These are phyloP conservation scores for Drosophila siamana DNA, from an alignment of 2,888 invertebrate species.

Conservation along the genomic window DNA sequence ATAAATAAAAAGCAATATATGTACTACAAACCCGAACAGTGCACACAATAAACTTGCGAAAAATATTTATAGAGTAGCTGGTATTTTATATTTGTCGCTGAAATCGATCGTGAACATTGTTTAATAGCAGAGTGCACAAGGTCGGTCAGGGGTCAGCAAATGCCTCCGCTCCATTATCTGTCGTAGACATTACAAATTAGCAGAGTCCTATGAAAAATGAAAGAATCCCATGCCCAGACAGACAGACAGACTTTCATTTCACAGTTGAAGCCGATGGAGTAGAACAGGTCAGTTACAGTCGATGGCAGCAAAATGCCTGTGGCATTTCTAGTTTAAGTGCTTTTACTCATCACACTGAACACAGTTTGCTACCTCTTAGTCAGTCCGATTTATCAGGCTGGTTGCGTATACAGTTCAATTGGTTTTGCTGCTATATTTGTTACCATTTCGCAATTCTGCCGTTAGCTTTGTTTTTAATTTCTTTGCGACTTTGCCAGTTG, in stretches of 20 bases:
- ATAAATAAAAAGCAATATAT: slow-evolving; percentile 21
- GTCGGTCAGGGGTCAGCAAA: background rate
- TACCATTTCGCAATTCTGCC: slow-evolving; percentile 20
- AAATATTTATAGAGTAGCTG: background rate
- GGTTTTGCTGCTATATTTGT: slow-evolving; percentile 8
- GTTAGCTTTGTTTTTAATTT: slow-evolving; percentile 69
- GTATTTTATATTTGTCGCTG: background rate
- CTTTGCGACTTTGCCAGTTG: slow-evolving; percentile 49
- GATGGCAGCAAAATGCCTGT: slow-evolving; percentile 8
- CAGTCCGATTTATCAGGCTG: slow-evolving; percentile 10
- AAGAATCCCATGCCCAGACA: no score
- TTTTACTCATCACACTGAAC: background rate
- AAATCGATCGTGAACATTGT: background rate
- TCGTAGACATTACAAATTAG: background rate
- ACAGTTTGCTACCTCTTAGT: background rate
- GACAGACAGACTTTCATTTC: slow-evolving; percentile 5
- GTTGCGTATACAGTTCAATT: slow-evolving; percentile 50
- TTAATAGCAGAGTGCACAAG: no score
- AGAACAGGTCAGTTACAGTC: slow-evolving; percentile 19
- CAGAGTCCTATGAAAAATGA: background rate
- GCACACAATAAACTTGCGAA: background rate
- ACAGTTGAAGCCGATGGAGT: slow-evolving; percentile 14
- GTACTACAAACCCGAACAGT: background rate
- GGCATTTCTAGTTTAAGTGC: slow-evolving; percentile 18
- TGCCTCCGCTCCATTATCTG: background rate